Percentiles rank a stretch among this genome's conserved stretches.
Evolutionary conservation across 2,888 invertebrate genomes (phyloP).

Genomic region (Artemia sinica): DNA sequence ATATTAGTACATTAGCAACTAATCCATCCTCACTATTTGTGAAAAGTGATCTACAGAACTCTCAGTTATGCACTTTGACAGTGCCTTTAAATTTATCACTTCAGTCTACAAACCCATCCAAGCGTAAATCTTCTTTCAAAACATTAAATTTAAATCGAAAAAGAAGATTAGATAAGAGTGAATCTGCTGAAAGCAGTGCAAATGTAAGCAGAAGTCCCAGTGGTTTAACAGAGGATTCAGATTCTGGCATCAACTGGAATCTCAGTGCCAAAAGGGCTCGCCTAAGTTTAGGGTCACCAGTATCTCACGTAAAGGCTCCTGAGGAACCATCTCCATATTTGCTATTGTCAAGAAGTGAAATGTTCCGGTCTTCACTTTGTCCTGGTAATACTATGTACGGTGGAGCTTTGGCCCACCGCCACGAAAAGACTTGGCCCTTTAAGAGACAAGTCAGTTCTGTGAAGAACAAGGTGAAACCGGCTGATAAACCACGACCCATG

Average conservation of each 20-base stretch:
- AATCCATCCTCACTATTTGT: neutral
- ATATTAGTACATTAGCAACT: neutral
- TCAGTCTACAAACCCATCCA: neutral
- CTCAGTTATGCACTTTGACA: neutral
- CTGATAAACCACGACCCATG: neutral
- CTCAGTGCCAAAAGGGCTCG: neutral
- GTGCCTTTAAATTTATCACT: neutral
- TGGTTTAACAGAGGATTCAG: neutral
- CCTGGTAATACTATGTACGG: constrained; percentile 7
- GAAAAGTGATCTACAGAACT: neutral
- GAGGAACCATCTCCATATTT: neutral
- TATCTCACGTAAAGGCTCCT: neutral
- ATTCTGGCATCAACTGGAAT: neutral
- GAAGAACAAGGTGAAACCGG: neutral
- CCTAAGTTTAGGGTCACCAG: neutral
- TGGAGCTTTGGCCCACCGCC: neutral
- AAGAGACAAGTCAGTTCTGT: neutral
- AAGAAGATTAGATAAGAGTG: neutral
- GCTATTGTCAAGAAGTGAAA: neutral
- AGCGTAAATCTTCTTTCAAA: neutral
- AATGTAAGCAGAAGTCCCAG: neutral
- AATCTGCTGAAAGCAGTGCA: constrained; percentile 6
- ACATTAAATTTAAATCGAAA: neutral
- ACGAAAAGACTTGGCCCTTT: neutral
- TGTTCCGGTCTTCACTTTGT: neutral